phyloP scores from a whole-genome alignment of 53 echinoderm and acorn worm genomes.

The Paelopatides confundens region DNA sequence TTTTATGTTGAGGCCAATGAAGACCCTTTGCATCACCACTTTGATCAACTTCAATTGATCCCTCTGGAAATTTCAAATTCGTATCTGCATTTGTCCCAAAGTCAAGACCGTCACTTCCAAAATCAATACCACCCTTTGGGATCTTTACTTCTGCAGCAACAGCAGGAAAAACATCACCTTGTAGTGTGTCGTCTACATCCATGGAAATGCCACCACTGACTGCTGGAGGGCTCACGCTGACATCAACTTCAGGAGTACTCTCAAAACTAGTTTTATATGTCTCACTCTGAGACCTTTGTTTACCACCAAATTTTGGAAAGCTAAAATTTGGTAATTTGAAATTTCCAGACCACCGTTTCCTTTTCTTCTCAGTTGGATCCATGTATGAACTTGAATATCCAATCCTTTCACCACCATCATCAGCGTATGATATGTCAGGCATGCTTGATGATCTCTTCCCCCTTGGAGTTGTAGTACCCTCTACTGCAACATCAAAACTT shows the following conservation, averaged over 20 bases:
- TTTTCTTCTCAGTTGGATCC: background rate
- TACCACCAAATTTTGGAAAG: slow-evolving; percentile 24
- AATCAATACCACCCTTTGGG: background rate
- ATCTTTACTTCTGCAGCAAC: background rate
- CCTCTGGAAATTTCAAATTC: background rate
- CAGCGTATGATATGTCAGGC: slow-evolving; percentile 17
- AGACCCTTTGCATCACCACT: background rate
- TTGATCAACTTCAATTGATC: background rate
- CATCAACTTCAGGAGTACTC: slow-evolving; percentile 31
- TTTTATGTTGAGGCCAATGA: background rate
- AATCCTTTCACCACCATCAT: background rate
- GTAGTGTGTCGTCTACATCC: background rate
- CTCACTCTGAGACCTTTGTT: slow-evolving; percentile 9
- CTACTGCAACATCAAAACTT: slow-evolving; percentile 27
- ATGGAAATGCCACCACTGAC: background rate
- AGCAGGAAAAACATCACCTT: background rate
- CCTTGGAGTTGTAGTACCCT: background rate
- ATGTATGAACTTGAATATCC: background rate
- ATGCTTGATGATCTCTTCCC: slow-evolving; percentile 9
- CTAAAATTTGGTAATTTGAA: slow-evolving; percentile 33
- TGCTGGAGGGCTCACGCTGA: background rate
- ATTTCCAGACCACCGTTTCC: slow-evolving; percentile 22
- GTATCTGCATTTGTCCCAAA: background rate
- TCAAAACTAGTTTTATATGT: background rate
- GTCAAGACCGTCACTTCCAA: background rate